Base-by-base conservation (phyloP, 2,113 vertebrate genomes). In the Nothocercus julius region DNA sequence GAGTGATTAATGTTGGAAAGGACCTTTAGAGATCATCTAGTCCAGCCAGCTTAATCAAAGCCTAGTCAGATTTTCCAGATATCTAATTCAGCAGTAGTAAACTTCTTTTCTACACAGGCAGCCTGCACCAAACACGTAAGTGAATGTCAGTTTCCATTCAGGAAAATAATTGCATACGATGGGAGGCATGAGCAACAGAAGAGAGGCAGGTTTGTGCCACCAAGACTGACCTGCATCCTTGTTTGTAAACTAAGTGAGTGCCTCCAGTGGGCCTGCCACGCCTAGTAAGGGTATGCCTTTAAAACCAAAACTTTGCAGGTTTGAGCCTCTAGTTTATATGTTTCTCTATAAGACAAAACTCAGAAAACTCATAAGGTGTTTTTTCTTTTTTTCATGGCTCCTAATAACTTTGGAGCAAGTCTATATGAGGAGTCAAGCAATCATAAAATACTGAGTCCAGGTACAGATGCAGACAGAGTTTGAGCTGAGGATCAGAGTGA, bases 201-300 rank as follows among this genome's bases (percentile, higher is more conserved):
- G 20, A 68, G 5, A 72, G 15, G n/a, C 2, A 75, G 11, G 3
- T 36, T 74, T 63, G 6, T 38, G 27, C 4, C 18, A 32, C 19
- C 5, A 32, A 24, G 19, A 85, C 53, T 22, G 47, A 69, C 5
- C 44, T 45, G 44, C 34, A 69, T 22, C 11, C 11, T 62, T 59
- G 64, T 8, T 34, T 77, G 49, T 63, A 59, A 89, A 63, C 3
- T 3, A 38, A 32, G 9, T 9, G 1, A 32, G 9, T 9, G 1
- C 13, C n/a, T 70, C 54, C 30, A 13, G 2, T 78, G 40, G 25
- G 53, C 15, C n/a, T 62, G 17, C 6, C 40, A 47, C 15, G 81
- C 28, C 28, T 51, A 19, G 7, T 1, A 66, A 12, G 18, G 3
- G 0, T 34, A 13, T 38, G 18, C 8, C 28, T 58, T 74, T 59